phyloP scores from a whole-genome alignment of 1,140 invertebrate species.

The Aphaenogaster ashmeadi region DNA sequence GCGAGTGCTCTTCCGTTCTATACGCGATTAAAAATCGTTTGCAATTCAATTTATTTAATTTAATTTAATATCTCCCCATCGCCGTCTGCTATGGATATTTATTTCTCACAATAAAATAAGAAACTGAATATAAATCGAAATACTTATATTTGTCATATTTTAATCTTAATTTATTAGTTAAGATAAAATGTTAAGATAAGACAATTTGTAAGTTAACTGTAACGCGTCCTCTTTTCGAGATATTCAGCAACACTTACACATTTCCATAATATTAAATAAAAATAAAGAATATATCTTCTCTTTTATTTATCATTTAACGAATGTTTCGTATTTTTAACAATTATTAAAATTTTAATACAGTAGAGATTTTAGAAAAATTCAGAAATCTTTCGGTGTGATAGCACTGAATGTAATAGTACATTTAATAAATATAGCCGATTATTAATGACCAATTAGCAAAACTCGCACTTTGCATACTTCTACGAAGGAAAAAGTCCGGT shows the following conservation, averaged over 20 bases:
- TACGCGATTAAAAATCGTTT: constrained; percentile 55
- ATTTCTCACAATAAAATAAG: constrained; percentile 9
- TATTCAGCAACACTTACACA: background rate
- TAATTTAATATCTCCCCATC: constrained; percentile 9
- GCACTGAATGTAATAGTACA: background rate
- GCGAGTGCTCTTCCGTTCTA: constrained; percentile 12
- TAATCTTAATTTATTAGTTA: background rate
- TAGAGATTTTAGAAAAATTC: background rate
- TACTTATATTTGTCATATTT: background rate
- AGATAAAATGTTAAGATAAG: no score
- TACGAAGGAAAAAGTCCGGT: background rate
- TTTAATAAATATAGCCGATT: background rate
- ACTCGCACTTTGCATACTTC: background rate
- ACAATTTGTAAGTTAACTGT: background rate
- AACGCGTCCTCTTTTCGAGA: background rate
- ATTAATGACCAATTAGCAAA: constrained; percentile 1
- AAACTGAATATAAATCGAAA: background rate
- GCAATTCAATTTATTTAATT: constrained; percentile 58
- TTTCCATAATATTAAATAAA: background rate
- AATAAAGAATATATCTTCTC: background rate
- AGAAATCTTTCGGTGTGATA: background rate
- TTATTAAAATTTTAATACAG: background rate
- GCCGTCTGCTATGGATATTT: background rate
- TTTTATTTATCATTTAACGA: background rate
- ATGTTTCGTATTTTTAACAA: background rate